Evolutionary conservation across 2,797 vertebrate genomes (phyloP), one percentile per base, ranked within the genome.

Genomic region (Sebastes dallii): DNA sequence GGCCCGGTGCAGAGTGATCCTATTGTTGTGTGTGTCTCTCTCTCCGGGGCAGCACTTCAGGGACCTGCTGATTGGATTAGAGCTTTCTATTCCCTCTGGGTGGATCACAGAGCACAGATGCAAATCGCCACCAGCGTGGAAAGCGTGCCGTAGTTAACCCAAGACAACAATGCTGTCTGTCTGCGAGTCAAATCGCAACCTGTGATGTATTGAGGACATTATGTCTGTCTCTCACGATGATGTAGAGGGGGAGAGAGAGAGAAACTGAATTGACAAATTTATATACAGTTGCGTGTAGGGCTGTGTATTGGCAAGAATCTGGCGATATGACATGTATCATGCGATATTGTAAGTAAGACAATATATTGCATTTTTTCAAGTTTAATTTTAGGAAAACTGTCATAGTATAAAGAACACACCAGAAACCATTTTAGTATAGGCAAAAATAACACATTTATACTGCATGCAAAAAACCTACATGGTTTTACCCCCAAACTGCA

Each of bases 61-160:
- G 96, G 96, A 94, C 97, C 96, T 94, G 95, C 96, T 98, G 97
- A 99, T 99, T 99, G 97, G 97, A 98, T 99, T 98, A 99, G 97
- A 96, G 93, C 95, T 95, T 97, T 97, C 97, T 97, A 97, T 97
- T 98, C 97, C 97, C 97, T 96, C 95, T 94, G 97, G 97, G 96
- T 96, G 95, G 96, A 96, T 96, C 89, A 87, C 88, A 93, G 96
- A 97, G 96, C 96, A 96, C 96, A 97, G 96, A 98, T 97, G 97
- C 96, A 93, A 95, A 94, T 94, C 90, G 36, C 88, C 96, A 96
- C 95, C 70, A 81, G 87, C 82, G 75, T 90, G 86, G 83, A 91
- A 90, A 90, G 95, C 94, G 61, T 70, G 77, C 77, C 42, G 24
- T 56, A 68, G 86, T 90, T 92, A 85, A 90, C 81, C 78, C 72